Percentiles rank a stretch among this genome's conserved stretches.
phyloP scores from a whole-genome alignment of 2,888 invertebrate species.

The Dasypogon diadema region DNA sequence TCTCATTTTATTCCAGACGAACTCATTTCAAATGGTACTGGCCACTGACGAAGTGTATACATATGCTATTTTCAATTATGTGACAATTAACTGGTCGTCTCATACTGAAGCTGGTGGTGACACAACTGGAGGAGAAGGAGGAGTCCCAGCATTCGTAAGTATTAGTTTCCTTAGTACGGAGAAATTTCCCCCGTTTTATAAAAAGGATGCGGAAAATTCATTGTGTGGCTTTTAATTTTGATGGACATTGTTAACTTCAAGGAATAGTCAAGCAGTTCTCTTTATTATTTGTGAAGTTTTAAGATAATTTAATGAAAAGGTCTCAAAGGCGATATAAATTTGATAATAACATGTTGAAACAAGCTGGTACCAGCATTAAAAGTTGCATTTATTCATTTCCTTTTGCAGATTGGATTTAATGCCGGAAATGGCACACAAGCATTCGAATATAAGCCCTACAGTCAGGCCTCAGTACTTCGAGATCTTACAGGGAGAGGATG shows the following conservation, averaged over 20 bases:
- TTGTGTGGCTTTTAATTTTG: not conserved
- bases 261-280: not conserved
- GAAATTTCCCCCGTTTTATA: not conserved
- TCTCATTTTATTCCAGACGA: conserved; percentile 74
- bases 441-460: conserved; percentile 91
- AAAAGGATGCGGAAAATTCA: not conserved
- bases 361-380: too few species aligned
- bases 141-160: conserved; percentile 87
- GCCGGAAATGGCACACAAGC: conserved; percentile 94
- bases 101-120: conserved; percentile 94
- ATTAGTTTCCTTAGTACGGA: too few species aligned
- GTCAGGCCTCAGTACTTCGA: conserved; percentile 85
- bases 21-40: conserved; percentile 94
- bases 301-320: not conserved
- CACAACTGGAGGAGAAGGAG: conserved; percentile 87
- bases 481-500: conserved; percentile 87
- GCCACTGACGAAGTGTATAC: conserved; percentile 94
- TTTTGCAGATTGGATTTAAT: conserved; percentile 91
- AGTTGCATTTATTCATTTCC: not conserved
- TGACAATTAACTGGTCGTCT: conserved; percentile 89
- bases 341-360: too few species aligned
- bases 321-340: not conserved
- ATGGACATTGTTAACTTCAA: not conserved
- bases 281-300: not conserved
- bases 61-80: conserved; percentile 96